These are phyloP conservation scores for Campopleginae sp. DNA, from an alignment of 2,888 invertebrate genomes.

Conservation along the genomic window DNA sequence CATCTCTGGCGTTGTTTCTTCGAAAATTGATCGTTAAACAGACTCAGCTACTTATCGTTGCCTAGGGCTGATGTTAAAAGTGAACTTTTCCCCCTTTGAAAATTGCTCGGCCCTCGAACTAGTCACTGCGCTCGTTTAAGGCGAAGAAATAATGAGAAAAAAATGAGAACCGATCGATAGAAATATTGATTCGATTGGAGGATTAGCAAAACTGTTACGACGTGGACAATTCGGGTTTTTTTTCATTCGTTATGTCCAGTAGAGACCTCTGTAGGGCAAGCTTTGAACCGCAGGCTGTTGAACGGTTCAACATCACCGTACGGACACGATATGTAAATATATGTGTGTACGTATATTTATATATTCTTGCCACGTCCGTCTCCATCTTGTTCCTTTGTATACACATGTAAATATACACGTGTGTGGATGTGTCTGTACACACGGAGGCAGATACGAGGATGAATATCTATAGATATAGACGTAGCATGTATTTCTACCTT, in stretches of 20 bases:
- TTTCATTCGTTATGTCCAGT: slow-evolving; percentile 13
- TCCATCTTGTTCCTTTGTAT: slow-evolving; percentile 46
- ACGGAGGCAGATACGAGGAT: neutral
- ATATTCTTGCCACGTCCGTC: slow-evolving; percentile 48
- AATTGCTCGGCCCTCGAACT: too few species aligned
- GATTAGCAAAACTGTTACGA: neutral
- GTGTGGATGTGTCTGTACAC: neutral
- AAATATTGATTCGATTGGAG: neutral
- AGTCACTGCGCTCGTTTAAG: too few species aligned
- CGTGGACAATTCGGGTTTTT: neutral
- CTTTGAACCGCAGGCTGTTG: slow-evolving; percentile 18
- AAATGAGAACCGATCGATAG: neutral
- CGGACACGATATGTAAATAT: slow-evolving; percentile 21
- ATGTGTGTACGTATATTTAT: slow-evolving; percentile 22
- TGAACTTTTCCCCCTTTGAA: too few species aligned
- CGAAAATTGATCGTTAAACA: neutral
- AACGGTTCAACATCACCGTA: slow-evolving; percentile 43
- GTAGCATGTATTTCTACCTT: slow-evolving; percentile 51
- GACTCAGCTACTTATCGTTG: neutral
- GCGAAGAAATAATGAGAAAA: neutral
- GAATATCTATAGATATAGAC: slow-evolving; percentile 4
- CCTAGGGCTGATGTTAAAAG: too few species aligned
- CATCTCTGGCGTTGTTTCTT: too few species aligned
- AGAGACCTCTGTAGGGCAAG: slow-evolving; percentile 46
- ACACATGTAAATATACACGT: slow-evolving; percentile 9